Evolutionary conservation across 2,113 vertebrate species (phyloP).

Genomic region (Empidonax traillii): DNA sequence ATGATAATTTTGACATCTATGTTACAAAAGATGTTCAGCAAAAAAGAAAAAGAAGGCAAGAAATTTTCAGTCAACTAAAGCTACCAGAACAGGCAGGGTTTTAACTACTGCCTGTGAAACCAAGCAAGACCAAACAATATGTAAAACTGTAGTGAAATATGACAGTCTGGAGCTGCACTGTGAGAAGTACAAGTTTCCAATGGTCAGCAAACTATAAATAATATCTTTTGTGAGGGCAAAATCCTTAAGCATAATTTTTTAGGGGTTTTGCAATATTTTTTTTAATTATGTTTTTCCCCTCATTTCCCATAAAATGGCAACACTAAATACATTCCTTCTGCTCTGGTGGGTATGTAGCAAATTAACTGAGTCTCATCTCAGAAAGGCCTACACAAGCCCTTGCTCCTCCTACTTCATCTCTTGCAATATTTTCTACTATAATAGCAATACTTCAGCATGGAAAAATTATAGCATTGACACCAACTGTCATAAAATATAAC

Average conservation of each 20-base stretch:
- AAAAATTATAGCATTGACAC: neutral
- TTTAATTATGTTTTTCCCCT: rapidly evolving
- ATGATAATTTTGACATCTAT: neutral
- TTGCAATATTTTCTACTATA: neutral
- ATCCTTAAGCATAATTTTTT: neutral
- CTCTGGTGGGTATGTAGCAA: neutral
- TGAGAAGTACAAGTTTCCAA: neutral
- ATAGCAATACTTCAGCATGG: neutral
- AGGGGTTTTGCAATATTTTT: neutral
- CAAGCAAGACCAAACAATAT: neutral
- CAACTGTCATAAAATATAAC: neutral
- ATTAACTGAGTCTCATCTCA: neutral
- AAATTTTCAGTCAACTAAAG: neutral
- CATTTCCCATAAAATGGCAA: neutral
- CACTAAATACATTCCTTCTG: neutral
- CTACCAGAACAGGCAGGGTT: neutral
- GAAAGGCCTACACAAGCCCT: neutral
- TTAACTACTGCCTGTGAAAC: neutral
- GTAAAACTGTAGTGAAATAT: neutral
- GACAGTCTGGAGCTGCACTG: neutral
- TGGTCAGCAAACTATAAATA: neutral
- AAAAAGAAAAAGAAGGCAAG: neutral
- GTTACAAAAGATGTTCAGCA: neutral
- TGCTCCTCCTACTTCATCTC: neutral
- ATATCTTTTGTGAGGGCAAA: neutral